Conservation (phyloP, 2,888 invertebrate species). For the Neoaliturus tenellus region DNA sequence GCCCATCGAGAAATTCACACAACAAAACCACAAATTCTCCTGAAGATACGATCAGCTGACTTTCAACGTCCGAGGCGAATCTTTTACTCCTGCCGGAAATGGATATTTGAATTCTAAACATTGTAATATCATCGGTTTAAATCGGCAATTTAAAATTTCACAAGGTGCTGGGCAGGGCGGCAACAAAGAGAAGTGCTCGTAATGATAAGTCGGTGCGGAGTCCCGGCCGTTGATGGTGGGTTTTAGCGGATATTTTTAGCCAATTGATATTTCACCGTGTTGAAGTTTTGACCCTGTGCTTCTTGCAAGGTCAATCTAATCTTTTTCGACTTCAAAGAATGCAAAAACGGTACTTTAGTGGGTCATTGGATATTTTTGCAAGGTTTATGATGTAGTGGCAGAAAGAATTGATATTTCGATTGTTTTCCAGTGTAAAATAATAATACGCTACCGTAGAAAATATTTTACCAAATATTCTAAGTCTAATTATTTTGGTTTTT, state of each 20-base stretch:
- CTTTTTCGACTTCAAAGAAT: no score
- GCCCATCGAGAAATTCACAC: neutral
- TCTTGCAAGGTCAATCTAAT: neutral
- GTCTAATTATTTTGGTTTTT: no score
- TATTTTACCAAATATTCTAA: no score
- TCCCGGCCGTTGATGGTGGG: neutral
- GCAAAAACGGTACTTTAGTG: no score
- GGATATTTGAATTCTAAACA: conserved; percentile 1
- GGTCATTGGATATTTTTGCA: no score
- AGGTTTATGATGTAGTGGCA: no score
- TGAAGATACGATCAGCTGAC: neutral
- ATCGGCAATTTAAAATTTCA: conserved; percentile 17
- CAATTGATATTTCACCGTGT: neutral
- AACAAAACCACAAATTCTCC: neutral
- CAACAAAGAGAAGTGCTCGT: neutral
- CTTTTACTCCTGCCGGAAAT: neutral
- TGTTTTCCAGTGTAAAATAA: no score
- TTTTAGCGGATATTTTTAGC: neutral
- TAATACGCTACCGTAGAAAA: no score
- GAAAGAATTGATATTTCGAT: no score
- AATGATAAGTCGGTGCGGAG: conserved; percentile 16
- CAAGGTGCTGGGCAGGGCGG: neutral
- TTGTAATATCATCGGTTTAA: conserved; percentile 21
- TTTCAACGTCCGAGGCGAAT: neutral
- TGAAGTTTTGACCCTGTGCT: neutral